Evolutionary conservation across 2,888 invertebrate species (phyloP).

Genomic region (Pterobdella sp.): DNA sequence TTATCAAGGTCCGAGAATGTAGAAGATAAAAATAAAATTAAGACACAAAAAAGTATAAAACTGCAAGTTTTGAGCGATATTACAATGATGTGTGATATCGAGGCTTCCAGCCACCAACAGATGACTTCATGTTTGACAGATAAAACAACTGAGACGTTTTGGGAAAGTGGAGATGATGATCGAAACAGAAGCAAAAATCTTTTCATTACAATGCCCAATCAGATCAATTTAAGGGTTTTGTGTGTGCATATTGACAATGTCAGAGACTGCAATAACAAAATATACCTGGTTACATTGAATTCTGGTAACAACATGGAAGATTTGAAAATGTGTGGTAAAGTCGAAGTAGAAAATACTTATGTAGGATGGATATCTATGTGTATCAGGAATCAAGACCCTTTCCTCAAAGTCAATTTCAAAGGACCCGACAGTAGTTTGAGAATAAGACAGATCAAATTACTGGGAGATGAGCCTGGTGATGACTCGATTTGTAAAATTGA

Average conservation of each 20-base stretch:
- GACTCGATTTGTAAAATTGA: slow-evolving; percentile 34
- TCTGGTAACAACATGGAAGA: slow-evolving; percentile 76
- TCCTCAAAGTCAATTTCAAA: slow-evolving; percentile 42
- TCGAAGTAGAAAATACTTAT: slow-evolving; percentile 75
- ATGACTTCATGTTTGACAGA: slow-evolving; percentile 88
- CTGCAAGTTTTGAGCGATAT: slow-evolving; percentile 57
- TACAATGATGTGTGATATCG: slow-evolving; percentile 66
- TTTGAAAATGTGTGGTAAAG: slow-evolving; percentile 63
- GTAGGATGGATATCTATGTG: slow-evolving; percentile 86
- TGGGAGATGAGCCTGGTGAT: slow-evolving; percentile 42
- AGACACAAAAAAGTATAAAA: neutral
- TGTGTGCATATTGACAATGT: slow-evolving; percentile 90
- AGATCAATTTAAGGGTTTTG: slow-evolving; percentile 64
- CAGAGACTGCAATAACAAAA: slow-evolving; percentile 78
- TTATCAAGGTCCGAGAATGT: slow-evolving; percentile 71
- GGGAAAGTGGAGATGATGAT: slow-evolving; percentile 97
- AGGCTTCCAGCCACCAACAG: slow-evolving; percentile 83
- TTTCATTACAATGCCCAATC: slow-evolving; percentile 61
- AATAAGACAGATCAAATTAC: slow-evolving; percentile 65
- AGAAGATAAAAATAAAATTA: slow-evolving; percentile 3
- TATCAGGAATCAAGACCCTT: slow-evolving; percentile 56
- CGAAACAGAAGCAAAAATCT: slow-evolving; percentile 67
- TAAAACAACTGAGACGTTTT: slow-evolving; percentile 92
- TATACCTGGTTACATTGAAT: slow-evolving; percentile 73
- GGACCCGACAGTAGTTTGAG: slow-evolving; percentile 84